Evolutionary conservation across 2,113 vertebrate genomes (phyloP).

Genomic region (Symphodus melops): DNA sequence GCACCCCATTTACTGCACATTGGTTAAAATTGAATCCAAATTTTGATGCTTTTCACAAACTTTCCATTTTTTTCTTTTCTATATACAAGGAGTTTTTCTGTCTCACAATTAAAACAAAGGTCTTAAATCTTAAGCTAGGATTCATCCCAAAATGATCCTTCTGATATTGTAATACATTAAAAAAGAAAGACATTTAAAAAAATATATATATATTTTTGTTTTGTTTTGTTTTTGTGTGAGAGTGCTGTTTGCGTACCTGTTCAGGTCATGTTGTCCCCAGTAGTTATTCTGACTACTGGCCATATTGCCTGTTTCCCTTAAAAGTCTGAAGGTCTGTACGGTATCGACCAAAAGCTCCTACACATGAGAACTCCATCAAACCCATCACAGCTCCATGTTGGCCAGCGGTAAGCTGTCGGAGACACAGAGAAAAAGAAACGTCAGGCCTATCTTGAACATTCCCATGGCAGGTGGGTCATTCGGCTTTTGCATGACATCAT

Average conservation of each 20-base stretch:
- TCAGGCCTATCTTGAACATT: neutral
- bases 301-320: conserved; percentile 80
- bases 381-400: conserved; percentile 41
- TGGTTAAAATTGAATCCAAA: neutral
- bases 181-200: too few species aligned
- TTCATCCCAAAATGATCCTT: neutral
- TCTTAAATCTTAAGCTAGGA: neutral
- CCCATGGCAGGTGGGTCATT: conserved; percentile 2
- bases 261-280: conserved; percentile 86
- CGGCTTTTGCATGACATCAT: conserved; percentile 22
- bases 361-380: conserved; percentile 44
- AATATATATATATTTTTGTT: too few species aligned
- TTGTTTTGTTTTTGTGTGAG: neutral
- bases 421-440: conserved; percentile 17
- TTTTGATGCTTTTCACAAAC: too few species aligned
- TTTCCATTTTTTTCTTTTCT: too few species aligned
- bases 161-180: too few species aligned
- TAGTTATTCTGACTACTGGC: conserved; percentile 84
- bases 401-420: conserved; percentile 50
- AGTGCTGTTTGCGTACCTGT: conserved; percentile 82
- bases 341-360: conserved; percentile 64
- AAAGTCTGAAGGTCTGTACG: conserved; percentile 78
- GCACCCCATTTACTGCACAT: neutral
- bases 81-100: too few species aligned
- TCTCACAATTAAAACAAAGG: neutral